phyloP scores from a whole-genome alignment of 2,113 vertebrate genomes.

The Sphaerodactylus townsendi region DNA sequence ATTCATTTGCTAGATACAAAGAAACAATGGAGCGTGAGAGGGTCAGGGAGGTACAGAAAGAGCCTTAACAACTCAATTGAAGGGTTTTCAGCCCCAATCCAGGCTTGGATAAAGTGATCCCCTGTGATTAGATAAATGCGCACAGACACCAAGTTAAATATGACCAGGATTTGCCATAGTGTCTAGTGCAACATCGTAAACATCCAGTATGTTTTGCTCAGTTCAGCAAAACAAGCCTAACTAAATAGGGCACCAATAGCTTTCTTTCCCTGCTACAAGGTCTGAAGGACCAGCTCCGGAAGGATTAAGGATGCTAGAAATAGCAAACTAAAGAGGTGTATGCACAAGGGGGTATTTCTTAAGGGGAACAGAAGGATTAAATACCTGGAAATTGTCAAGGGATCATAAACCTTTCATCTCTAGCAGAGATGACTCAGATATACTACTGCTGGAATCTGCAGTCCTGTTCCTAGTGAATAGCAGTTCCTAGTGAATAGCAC shows the following conservation, averaged over 20 bases:
- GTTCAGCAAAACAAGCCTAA: slow-evolving; percentile 67
- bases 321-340: slow-evolving; percentile 26
- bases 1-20: slow-evolving; percentile 9
- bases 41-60: slow-evolving; percentile 16
- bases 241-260: slow-evolving; percentile 50
- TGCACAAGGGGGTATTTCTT: slow-evolving; percentile 49
- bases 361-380: slow-evolving; percentile 53
- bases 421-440: background rate
- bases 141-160: slow-evolving; percentile 73
- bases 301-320: slow-evolving; percentile 60
- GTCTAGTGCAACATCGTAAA: slow-evolving; percentile 72
- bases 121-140: slow-evolving; percentile 74
- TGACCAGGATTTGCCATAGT: slow-evolving; percentile 64
- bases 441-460: background rate
- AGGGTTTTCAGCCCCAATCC: background rate
- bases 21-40: background rate
- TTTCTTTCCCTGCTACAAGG: slow-evolving; percentile 15
- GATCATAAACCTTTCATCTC: slow-evolving; percentile 8
- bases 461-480: fast-evolving
- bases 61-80: slow-evolving; percentile 1
- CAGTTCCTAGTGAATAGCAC: background rate
- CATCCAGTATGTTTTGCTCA: slow-evolving; percentile 32
- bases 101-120: slow-evolving; percentile 15
- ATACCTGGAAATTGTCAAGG: background rate
- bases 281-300: slow-evolving; percentile 21